Evolutionary conservation across 1,140 invertebrate genomes (phyloP).

Genomic region (Panonychus citri): DNA sequence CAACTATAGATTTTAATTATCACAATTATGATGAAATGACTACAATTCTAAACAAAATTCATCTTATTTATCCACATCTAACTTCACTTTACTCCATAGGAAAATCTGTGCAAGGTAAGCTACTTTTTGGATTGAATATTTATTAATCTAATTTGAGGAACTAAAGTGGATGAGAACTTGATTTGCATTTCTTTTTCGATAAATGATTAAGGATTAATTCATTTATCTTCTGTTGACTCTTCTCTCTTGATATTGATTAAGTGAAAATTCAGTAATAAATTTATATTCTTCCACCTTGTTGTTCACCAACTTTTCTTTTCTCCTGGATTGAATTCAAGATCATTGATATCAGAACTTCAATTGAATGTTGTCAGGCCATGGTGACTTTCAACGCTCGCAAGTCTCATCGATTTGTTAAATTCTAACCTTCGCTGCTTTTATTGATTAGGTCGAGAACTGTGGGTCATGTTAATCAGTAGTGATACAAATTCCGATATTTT

Average conservation of each 20-base stretch:
- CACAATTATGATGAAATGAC: constrained; percentile 72
- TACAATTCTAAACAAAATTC: constrained; percentile 48
- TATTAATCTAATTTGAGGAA: not conserved
- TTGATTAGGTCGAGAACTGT: constrained; percentile 63
- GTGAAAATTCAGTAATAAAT: too few relatives aligned
- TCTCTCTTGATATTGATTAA: too few relatives aligned
- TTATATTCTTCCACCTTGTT: too few relatives aligned
- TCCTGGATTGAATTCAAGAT: too few relatives aligned
- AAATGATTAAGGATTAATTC: too few relatives aligned
- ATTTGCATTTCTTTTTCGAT: too few relatives aligned
- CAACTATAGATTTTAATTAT: constrained; percentile 45
- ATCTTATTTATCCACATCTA: constrained; percentile 51
- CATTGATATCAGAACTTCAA: too few relatives aligned
- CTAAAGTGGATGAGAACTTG: not conserved
- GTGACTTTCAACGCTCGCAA: too few relatives aligned
- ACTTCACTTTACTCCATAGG: constrained; percentile 75
- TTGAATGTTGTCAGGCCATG: too few relatives aligned
- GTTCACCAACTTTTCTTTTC: too few relatives aligned
- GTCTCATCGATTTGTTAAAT: not conserved
- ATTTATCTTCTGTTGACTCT: too few relatives aligned
- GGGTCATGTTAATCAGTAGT: constrained; percentile 78
- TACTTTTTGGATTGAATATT: not conserved
- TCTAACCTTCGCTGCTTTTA: constrained; percentile 5
- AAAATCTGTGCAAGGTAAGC: constrained; percentile 62
- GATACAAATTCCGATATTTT: constrained; percentile 73